phyloP scores from a whole-genome alignment of 2,113 vertebrate species.

The Ictidomys tridecemlineatus region DNA sequence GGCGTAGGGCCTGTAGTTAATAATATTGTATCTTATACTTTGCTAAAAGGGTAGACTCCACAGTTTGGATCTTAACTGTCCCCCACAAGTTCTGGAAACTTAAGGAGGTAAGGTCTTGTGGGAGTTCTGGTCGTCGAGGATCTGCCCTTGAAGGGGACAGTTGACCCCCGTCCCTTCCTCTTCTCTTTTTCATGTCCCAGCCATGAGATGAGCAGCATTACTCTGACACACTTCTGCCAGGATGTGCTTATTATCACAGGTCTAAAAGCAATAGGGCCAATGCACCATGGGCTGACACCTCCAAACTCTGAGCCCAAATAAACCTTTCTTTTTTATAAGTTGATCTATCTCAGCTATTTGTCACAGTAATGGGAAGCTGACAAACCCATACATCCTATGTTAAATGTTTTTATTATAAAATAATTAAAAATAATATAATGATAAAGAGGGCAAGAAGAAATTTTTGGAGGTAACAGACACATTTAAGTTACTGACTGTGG shows the following conservation, averaged over 20 bases:
- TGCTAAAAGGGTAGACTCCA: background rate
- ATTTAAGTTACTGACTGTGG: too few species aligned
- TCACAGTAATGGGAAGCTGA: background rate
- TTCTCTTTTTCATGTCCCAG: background rate
- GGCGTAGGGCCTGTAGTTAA: background rate
- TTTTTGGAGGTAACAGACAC: background rate
- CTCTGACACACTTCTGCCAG: background rate
- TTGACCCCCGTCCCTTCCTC: background rate
- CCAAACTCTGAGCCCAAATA: background rate
- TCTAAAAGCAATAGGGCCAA: background rate
- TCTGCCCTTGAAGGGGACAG: background rate
- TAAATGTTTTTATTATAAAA: background rate
- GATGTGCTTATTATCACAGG: too few species aligned
- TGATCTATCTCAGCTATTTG: background rate
- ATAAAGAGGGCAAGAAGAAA: background rate
- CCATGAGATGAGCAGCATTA: background rate
- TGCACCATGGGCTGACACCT: background rate
- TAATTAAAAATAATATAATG: background rate
- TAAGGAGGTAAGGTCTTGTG: background rate
- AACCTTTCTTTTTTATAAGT: background rate
- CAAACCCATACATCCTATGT: background rate
- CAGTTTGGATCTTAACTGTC: background rate
- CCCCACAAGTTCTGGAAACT: background rate
- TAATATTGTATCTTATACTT: background rate
- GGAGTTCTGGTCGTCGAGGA: background rate